phyloP scores from a whole-genome alignment of 2,113 vertebrate genomes.

The Barnardius zonarius region DNA sequence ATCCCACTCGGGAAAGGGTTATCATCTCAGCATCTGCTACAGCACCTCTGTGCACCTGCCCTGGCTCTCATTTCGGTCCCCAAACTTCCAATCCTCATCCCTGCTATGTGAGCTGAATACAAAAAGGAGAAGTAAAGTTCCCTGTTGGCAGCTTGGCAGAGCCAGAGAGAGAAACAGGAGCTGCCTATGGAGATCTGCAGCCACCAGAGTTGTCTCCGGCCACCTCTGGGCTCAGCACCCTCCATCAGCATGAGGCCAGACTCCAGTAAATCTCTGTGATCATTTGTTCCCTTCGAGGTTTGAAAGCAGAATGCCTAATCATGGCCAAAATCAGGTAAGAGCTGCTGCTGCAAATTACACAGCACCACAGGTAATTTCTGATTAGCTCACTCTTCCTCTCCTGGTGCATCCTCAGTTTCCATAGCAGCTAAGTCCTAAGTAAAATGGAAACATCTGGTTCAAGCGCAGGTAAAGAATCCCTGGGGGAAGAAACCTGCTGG shows the following conservation, averaged over 20 bases:
- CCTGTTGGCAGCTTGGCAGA: background rate
- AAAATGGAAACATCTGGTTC: constrained; percentile 76
- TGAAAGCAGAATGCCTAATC: constrained; percentile 58
- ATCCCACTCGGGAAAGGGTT: background rate
- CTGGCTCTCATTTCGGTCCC: background rate
- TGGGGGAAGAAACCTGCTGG: constrained; percentile 39
- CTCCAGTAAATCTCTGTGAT: background rate
- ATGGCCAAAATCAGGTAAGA: constrained; percentile 61
- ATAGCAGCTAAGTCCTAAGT: constrained; percentile 77
- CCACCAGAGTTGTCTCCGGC: background rate
- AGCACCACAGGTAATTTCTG: constrained; percentile 74
- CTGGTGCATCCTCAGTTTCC: constrained; percentile 78
- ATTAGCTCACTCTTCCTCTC: constrained; percentile 69
- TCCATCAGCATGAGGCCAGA: background rate
- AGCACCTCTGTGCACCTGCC: background rate
- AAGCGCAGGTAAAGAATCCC: constrained; percentile 64
- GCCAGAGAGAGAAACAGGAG: background rate
- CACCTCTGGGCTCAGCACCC: constrained; percentile 19
- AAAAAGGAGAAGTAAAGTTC: background rate
- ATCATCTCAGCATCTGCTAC: fast-evolving
- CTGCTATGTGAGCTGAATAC: background rate
- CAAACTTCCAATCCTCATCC: fast-evolving
- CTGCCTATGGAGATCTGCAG: fast-evolving
- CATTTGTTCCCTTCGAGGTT: constrained; percentile 46
- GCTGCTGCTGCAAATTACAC: constrained; percentile 71